Conservation (phyloP, 1,140 invertebrate genomes). For the Pogonus chalceus region DNA sequence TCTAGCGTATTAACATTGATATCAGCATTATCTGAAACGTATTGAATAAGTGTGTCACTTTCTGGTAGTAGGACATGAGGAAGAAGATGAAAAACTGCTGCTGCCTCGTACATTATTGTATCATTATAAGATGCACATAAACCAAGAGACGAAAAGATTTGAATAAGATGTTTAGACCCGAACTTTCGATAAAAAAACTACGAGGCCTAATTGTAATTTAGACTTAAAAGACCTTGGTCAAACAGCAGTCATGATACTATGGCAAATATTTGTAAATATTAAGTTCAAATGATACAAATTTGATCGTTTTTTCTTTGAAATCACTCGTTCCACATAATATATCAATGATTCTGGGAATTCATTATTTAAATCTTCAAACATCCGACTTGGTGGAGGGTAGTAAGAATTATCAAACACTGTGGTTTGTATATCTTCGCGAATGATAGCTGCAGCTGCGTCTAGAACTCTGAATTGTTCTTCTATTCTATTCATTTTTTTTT, state of each 20-base stretch:
- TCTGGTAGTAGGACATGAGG: conserved; percentile 30
- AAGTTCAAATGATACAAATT: conserved; percentile 28
- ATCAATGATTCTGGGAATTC: conserved; percentile 27
- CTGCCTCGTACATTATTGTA: conserved; percentile 26
- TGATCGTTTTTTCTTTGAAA: conserved; percentile 26
- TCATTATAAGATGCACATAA: conserved; percentile 31
- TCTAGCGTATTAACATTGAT: conserved; percentile 34
- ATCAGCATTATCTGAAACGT: conserved; percentile 34
- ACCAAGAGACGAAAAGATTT: conserved; percentile 29
- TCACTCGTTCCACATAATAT: conserved; percentile 26
- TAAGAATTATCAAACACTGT: conserved; percentile 25
- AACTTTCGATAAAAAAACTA: conserved; percentile 31
- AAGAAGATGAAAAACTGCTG: conserved; percentile 30
- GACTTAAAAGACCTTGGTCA: conserved; percentile 32
- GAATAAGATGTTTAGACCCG: conserved; percentile 29
- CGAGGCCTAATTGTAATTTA: conserved; percentile 27
- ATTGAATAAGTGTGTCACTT: conserved; percentile 31
- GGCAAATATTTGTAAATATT: conserved; percentile 29
- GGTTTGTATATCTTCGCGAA: no score
- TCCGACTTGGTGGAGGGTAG: conserved; percentile 26
- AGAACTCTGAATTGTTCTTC: conserved; percentile 22
- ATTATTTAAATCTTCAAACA: conserved; percentile 28
- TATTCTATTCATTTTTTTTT: no score
- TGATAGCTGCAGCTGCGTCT: no score
- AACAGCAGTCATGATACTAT: conserved; percentile 32